Percentiles rank a stretch among this genome's conserved stretches.
These are phyloP conservation scores for Drosophila tanythrix DNA, from an alignment of 2,888 invertebrate genomes.

Conservation along the genomic window DNA sequence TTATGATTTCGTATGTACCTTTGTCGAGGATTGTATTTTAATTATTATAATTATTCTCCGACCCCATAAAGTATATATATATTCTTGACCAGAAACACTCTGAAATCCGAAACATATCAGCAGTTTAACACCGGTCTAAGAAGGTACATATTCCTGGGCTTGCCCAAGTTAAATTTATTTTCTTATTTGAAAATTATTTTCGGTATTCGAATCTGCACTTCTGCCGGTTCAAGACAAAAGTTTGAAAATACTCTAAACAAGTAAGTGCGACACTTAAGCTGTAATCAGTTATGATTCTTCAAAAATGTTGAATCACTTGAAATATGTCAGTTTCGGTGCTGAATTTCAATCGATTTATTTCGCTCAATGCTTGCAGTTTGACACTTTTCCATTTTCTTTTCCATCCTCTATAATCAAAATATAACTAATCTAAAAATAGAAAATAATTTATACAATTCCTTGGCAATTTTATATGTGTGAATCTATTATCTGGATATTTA, in stretches of 20 bases:
- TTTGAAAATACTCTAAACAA: background rate
- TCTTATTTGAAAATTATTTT: background rate
- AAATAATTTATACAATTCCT: background rate
- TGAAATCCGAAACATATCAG: background rate
- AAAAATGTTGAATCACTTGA: background rate
- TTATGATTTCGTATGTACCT: background rate
- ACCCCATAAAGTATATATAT: fast-evolving
- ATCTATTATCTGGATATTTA: background rate
- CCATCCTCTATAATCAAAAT: too few relatives aligned
- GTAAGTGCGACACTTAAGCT: background rate
- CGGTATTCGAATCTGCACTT: background rate
- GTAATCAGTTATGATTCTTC: background rate
- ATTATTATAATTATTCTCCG: too few relatives aligned
- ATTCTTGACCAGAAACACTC: background rate
- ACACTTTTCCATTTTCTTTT: fast-evolving
- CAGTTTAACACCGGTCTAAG: background rate
- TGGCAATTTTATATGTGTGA: background rate
- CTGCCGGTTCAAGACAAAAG: background rate
- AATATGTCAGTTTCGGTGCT: background rate
- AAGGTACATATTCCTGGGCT: background rate
- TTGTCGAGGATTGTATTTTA: too few relatives aligned
- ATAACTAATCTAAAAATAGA: background rate
- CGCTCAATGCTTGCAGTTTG: background rate
- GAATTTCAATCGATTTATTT: background rate
- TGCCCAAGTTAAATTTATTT: background rate